phyloP scores from a whole-genome alignment of 1,140 invertebrate species.

The Drosophila setifemur region DNA sequence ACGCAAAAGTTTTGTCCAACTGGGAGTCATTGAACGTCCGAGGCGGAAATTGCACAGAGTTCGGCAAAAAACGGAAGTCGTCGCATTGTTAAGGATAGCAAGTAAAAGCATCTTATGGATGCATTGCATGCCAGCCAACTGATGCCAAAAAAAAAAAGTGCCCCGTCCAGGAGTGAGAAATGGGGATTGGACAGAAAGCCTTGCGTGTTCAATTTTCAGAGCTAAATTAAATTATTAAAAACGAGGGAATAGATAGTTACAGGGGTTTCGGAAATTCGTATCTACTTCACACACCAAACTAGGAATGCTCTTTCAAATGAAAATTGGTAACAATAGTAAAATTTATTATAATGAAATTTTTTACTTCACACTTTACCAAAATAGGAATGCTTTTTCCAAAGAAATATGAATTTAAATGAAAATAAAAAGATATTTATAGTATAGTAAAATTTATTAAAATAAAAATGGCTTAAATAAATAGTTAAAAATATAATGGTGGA shows the following conservation, averaged over 20 bases:
- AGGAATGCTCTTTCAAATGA: conserved; percentile 28
- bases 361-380: too few species aligned
- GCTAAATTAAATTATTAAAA: conserved; percentile 72
- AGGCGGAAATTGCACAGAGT: conserved; percentile 46
- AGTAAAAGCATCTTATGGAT: conserved; percentile 59
- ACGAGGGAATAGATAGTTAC: conserved; percentile 7
- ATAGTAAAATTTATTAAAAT: too few species aligned
- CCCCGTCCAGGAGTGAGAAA: conserved; percentile 17
- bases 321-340: too few species aligned
- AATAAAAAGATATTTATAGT: too few species aligned
- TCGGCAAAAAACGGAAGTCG: conserved; percentile 55
- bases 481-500: too few species aligned
- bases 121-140: conserved; percentile 55
- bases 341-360: too few species aligned
- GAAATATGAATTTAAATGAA: too few species aligned
- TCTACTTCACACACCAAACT: neutral
- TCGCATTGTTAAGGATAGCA: conserved; percentile 48
- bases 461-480: too few species aligned
- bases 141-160: conserved; percentile 16
- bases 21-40: conserved; percentile 56
- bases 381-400: too few species aligned
- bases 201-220: conserved; percentile 51
- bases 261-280: neutral
- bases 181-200: conserved; percentile 25
- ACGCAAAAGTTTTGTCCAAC: conserved; percentile 57